Evolutionary conservation across 2,888 invertebrate species (phyloP).

Genomic region (Allophyes oxyacanthae): DNA sequence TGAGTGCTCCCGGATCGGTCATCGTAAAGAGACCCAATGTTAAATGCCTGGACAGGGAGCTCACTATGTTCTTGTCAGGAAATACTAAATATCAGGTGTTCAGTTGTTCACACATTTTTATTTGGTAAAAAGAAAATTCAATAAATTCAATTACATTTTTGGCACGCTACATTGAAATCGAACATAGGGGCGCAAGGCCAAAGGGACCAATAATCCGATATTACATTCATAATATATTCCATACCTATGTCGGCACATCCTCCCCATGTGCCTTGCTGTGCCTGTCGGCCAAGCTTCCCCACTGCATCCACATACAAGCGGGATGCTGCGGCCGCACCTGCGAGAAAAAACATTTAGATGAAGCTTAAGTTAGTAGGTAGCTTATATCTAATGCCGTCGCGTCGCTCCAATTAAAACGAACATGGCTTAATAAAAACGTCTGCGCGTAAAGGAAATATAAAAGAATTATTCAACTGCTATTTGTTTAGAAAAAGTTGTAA

Average conservation of each 20-base stretch:
- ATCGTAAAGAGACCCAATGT: no score
- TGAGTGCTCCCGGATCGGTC: no score
- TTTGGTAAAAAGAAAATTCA: no score
- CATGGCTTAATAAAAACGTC: constrained; percentile 40
- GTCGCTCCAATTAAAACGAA: constrained; percentile 31
- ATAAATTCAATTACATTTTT: no score
- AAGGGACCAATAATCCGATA: constrained; percentile 13
- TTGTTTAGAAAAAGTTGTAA: constrained; percentile 21
- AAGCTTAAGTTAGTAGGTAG: constrained; percentile 16
- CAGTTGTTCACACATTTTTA: no score
- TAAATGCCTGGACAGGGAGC: no score
- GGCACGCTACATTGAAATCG: no score
- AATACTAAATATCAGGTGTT: no score
- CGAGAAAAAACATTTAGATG: constrained; percentile 53
- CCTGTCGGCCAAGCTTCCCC: constrained; percentile 95
- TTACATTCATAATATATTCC: constrained; percentile 23
- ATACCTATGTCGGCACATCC: constrained; percentile 97
- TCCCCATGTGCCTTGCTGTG: constrained; percentile 96
- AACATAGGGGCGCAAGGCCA: background rate
- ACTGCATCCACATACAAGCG: constrained; percentile 96
- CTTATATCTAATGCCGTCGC: no score
- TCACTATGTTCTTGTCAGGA: no score
- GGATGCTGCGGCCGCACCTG: constrained; percentile 97
- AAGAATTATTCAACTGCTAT: constrained; percentile 13
- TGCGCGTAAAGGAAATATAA: constrained; percentile 17